phyloP scores from a whole-genome alignment of 2,797 vertebrate species.

The Pseudochirops corinnae region DNA sequence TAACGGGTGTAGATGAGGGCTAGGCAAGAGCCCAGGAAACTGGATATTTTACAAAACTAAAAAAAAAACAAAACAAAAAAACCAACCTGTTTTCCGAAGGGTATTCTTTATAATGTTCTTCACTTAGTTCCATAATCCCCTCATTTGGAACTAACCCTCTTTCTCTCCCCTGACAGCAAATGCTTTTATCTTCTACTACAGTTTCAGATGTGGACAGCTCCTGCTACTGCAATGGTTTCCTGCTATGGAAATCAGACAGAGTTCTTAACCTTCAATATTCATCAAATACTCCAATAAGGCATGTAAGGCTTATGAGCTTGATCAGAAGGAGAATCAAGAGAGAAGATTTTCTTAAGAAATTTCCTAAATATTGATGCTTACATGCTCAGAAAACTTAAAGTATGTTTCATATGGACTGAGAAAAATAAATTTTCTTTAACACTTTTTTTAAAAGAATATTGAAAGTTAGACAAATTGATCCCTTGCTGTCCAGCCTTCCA shows the following conservation, averaged over 20 bases:
- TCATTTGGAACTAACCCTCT: not conserved
- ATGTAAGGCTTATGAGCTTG: no score
- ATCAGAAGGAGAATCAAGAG: no score
- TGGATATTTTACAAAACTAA: not conserved
- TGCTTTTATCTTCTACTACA: not conserved
- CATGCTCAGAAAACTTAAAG: no score
- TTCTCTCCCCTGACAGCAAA: not conserved
- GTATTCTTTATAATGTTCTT: not conserved
- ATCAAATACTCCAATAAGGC: no score
- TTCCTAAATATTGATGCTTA: no score
- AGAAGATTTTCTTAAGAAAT: no score
- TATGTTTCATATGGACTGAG: no score
- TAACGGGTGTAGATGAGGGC: no score
- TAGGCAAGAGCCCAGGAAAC: not conserved
- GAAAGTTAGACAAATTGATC: not conserved
- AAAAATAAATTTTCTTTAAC: no score
- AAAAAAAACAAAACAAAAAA: no score
- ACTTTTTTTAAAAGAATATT: not conserved
- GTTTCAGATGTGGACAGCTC: not conserved
- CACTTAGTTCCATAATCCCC: not conserved
- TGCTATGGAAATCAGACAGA: no score
- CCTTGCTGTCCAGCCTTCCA: not conserved
- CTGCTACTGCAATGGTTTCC: not conserved
- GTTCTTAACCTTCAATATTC: no score
- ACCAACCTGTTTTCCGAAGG: not conserved